Evolutionary conservation across 2,113 vertebrate species (phyloP), one percentile per base, ranked within the genome.

Genomic region (Nothoprocta pentlandii): DNA sequence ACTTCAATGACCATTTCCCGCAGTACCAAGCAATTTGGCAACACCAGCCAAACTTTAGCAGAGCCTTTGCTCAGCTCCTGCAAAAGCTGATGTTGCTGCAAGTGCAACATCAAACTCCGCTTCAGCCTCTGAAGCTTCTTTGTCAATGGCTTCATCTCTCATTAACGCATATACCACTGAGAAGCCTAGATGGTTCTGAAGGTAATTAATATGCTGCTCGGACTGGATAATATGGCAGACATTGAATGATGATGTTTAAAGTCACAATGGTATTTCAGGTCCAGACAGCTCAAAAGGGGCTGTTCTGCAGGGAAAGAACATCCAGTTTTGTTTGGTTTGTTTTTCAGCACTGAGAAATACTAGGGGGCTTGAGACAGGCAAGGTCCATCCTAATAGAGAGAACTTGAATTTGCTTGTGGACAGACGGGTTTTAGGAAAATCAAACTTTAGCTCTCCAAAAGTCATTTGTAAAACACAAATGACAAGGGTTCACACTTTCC

Each of bases 1-100:
- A 87, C 66, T 93, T 34, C 78, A 80, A 91, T 94, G 96, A 97
- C 93, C 91, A 96, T 95, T 96, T 94, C 94, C 96, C 9, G 0
- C 70, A 75, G 89, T 80, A 92, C 42, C 36, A 77, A 91, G 80
- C 92, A n/a, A 64, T 76, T 91, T 80, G 67, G 82, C 46, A 92
- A 41, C 73, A 67, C n/a, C 11, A 54, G 83, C 58, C 56, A 97
- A 94, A 93, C 59, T 87, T 93, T 87, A 84, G 53, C 63, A 92
- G 82, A 89, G 67, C 76, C 91, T 94, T 96, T 81, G 94, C 81
- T 92, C 53, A 20, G 74, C 79, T 94, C 88, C 91, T 22, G 39
- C 66, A 92, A 88, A 74, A 77, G 67, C 70, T 95, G 95, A 97
- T 96, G 88, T 84, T 73, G 47, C 76, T 89, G 46, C 85, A 96